These are phyloP conservation scores for Pectinophora gossypiella DNA, from an alignment of 1,140 invertebrate genomes.

Conservation along the genomic window DNA sequence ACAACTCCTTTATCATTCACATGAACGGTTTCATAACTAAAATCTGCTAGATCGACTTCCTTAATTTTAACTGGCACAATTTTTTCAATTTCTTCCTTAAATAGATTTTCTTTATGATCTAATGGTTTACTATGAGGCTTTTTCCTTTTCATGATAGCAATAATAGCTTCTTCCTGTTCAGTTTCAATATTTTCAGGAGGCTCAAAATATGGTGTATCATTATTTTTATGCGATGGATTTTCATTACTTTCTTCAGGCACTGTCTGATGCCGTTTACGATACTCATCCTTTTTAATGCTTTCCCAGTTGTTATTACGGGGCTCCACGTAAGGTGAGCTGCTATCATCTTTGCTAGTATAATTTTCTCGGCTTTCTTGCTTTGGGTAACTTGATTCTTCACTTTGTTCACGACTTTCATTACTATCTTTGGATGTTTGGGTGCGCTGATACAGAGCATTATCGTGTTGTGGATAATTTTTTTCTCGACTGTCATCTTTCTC, in stretches of 20 bases:
- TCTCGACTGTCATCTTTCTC: slow-evolving; percentile 19
- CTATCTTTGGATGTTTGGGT: slow-evolving; percentile 3
- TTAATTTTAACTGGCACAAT: slow-evolving; percentile 13
- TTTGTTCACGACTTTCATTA: slow-evolving; percentile 12
- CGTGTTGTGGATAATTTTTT: neutral
- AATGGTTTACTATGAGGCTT: too few species aligned
- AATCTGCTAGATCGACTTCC: slow-evolving; percentile 38
- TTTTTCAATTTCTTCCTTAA: slow-evolving; percentile 1
- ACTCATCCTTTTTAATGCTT: slow-evolving; percentile 16
- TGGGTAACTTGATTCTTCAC: neutral
- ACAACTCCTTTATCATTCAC: slow-evolving; percentile 29
- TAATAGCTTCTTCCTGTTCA: slow-evolving; percentile 7
- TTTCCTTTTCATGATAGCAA: slow-evolving; percentile 8
- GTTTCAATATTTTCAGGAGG: neutral
- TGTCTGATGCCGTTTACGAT: neutral
- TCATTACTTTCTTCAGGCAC: neutral
- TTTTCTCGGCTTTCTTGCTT: neutral
- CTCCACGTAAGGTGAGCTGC: neutral
- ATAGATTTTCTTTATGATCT: too few species aligned
- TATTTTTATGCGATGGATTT: neutral
- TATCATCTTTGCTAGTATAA: neutral
- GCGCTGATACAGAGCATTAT: neutral
- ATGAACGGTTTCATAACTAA: slow-evolving; percentile 40
- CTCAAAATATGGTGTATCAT: neutral
- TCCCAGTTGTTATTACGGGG: neutral